Evolutionary conservation across 1,140 invertebrate species (phyloP).

Genomic region (Zaprionus vittiger): DNA sequence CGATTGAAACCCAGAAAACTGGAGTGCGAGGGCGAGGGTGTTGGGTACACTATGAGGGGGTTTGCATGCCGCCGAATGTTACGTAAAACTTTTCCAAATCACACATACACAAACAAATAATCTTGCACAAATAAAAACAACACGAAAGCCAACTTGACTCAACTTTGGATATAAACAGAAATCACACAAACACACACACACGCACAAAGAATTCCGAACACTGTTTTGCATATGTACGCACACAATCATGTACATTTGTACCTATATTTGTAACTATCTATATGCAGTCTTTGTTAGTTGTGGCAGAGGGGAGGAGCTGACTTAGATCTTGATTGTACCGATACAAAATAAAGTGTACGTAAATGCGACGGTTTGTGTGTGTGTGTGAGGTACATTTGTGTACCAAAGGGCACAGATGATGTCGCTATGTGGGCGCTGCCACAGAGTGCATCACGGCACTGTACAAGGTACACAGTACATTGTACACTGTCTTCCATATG

Average conservation of each 20-base stretch:
- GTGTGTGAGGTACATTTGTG: not conserved
- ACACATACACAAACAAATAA: constrained; percentile 55
- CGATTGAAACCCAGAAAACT: constrained; percentile 9
- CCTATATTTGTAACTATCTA: not conserved
- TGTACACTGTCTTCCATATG: not conserved
- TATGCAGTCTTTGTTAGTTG: constrained; percentile 4
- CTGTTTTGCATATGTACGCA: not conserved
- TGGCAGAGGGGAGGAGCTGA: not conserved
- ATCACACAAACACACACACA: constrained; percentile 7
- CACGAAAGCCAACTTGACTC: constrained; percentile 66
- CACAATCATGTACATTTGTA: not conserved
- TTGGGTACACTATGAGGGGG: not conserved
- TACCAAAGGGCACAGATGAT: constrained; percentile 3
- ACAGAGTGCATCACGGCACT: constrained; percentile 43
- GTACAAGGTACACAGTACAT: constrained; percentile 7
- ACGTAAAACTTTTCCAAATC: constrained; percentile 72
- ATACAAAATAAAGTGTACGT: constrained; percentile 5
- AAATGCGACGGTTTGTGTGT: not conserved
- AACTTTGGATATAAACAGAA: constrained; percentile 60
- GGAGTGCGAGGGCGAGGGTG: constrained; percentile 20
- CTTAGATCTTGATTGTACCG: constrained; percentile 29
- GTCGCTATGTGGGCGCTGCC: constrained; percentile 35
- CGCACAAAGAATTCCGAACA: constrained; percentile 27
- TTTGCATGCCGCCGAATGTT: constrained; percentile 41
- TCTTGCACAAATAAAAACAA: constrained; percentile 66